Evolutionary conservation across 1,140 invertebrate genomes (phyloP).

Genomic region (Oscheius sp.): DNA sequence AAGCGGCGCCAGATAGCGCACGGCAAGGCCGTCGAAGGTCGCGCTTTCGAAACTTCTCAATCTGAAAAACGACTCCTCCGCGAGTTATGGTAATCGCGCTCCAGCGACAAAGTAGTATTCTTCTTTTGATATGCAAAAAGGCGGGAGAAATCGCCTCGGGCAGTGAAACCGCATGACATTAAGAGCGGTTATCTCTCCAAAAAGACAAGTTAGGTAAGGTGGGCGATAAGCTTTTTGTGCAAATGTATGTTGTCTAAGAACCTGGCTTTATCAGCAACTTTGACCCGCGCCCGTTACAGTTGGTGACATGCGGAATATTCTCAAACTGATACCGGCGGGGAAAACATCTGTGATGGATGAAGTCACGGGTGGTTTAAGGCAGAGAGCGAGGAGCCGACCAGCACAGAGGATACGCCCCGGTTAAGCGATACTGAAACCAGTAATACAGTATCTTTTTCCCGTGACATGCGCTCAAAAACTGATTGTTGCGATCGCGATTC

Average conservation of each 20-base stretch:
- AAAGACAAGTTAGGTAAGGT: background rate
- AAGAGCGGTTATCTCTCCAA: background rate
- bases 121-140: background rate
- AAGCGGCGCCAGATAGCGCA: background rate
- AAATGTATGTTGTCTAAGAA: no score
- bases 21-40: background rate
- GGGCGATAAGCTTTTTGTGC: background rate
- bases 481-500: no score
- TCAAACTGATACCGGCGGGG: no score
- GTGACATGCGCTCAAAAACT: no score
- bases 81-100: background rate
- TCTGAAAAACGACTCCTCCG: background rate
- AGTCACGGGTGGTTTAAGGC: no score
- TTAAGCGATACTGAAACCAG: no score
- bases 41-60: background rate
- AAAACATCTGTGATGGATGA: no score
- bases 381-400: no score
- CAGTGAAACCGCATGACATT: background rate
- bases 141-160: background rate
- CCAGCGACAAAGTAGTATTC: no score
- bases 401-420: no score
- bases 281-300: background rate
- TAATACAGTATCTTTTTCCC: no score
- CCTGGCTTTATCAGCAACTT: slow-evolving; percentile 6
- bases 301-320: slow-evolving; percentile 6